Evolutionary conservation across 2,113 vertebrate species (phyloP).

Genomic region (Melanotaenia duboulayi): DNA sequence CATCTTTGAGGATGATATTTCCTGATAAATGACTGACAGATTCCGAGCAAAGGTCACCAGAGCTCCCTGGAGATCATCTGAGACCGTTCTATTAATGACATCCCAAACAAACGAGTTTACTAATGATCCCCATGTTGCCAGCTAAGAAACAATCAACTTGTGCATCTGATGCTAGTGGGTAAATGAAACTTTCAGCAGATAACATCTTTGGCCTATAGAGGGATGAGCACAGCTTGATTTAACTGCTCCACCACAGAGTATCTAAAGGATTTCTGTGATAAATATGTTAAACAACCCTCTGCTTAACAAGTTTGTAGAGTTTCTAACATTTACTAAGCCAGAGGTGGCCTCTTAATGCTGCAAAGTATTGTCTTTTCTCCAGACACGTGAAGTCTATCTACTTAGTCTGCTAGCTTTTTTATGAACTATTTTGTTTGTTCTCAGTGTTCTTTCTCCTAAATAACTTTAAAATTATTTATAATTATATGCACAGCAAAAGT

Average conservation of each 20-base stretch:
- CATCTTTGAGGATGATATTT: constrained; percentile 96
- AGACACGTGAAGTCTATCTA: not conserved
- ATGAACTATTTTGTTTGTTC: constrained; percentile 1
- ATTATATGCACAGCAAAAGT: not conserved
- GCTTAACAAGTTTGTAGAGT: constrained; percentile 53
- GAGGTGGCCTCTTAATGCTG: constrained; percentile 63
- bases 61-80: constrained; percentile 93
- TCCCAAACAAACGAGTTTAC: constrained; percentile 86
- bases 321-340: constrained; percentile 60
- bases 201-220: constrained; percentile 89
- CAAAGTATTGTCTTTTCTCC: constrained; percentile 42
- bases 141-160: constrained; percentile 92
- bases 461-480: not conserved
- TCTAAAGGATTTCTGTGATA: constrained; percentile 87
- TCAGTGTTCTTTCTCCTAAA: not conserved
- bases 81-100: constrained; percentile 97
- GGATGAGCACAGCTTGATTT: constrained; percentile 88
- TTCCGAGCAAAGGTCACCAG: constrained; percentile 96
- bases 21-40: constrained; percentile 99
- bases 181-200: constrained; percentile 93
- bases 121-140: constrained; percentile 85
- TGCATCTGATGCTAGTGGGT: constrained; percentile 81
- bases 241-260: constrained; percentile 78
- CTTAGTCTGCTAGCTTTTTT: constrained; percentile 20
- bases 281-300: constrained; percentile 88